Evolutionary conservation across 2,113 vertebrate genomes (phyloP), one percentile per base, ranked within the genome.

Genomic region (Neogobius melanostomus): DNA sequence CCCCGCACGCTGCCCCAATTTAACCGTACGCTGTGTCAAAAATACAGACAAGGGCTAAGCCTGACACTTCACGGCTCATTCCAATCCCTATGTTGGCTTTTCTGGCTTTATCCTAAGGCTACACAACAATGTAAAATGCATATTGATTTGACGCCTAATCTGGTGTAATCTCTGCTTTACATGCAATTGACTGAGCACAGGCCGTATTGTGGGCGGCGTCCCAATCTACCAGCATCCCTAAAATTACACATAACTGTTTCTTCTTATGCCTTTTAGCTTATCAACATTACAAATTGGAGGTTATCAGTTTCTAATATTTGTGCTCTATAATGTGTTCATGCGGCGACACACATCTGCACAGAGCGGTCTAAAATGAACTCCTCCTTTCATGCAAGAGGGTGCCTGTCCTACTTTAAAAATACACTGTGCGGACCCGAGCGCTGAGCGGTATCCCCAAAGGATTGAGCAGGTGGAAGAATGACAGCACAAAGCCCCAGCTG

Each of bases 331-430:
- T n/a, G 9, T 5, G 6, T 14, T 54, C 42, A 68, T 51, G 53
- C 28, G 28, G 62, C 83, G 77, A 75, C 80, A 76, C 68, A 79
- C 50, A 77, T 85, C 46, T 47, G 57, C 75, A 62, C 36, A 66
- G 65, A 76, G 65, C 68, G 74, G 45, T 45, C 64, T 81, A 79
- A 80, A 88, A 80, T 76, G 68, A 83, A 73, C 66, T 81, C 44
- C 75, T 77, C 70, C 83, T 86, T 78, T 21, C 16, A 84, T 84
- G 85, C 74, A 86, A 73, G 77, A 82, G 65, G 50, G 47, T 57
- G 74, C 66, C 68, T 85, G 85, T 59, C 88, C 88, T 79, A 86
- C 17, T 89, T 89, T 77, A 51, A 74, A 78, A 70, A 79, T 64
- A 65, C 70, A 63, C 61, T 67, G 66, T 76, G 17, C 73, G 64